Percentiles rank a stretch among this genome's conserved stretches.
Conservation (phyloP, 2,113 vertebrate species). For the Dolichallabes microphthalmus region DNA sequence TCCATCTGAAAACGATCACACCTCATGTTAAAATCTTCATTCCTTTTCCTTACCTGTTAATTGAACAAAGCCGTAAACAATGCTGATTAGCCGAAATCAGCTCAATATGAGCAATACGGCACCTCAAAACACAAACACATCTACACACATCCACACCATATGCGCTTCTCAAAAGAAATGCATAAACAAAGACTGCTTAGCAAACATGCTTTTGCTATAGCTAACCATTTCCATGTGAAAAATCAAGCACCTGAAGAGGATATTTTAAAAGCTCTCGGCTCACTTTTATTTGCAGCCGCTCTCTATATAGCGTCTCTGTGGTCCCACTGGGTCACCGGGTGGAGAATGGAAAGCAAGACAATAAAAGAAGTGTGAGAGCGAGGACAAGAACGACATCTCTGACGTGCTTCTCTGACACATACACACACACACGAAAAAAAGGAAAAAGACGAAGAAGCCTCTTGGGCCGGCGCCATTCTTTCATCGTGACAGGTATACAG, state of each 20-base stretch:
- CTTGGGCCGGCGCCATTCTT: conserved; percentile 67
- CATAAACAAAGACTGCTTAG: conserved; percentile 20
- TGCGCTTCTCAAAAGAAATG: neutral
- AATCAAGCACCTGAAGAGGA: conserved; percentile 12
- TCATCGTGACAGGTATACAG: conserved; percentile 61
- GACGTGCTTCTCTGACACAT: conserved; percentile 11
- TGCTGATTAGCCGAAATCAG: neutral
- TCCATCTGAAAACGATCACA: neutral
- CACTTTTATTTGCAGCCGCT: conserved; percentile 29
- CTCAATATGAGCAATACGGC: conserved; percentile 16
- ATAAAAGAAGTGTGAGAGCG: conserved; percentile 34
- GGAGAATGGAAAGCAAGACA: conserved; percentile 36
- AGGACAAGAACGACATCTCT: conserved; percentile 38
- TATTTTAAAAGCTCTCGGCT: conserved; percentile 27
- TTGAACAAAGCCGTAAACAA: neutral
- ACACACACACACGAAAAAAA: neutral
- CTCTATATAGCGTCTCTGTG: neutral
- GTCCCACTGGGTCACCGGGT: conserved; percentile 11
- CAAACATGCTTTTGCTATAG: conserved; percentile 35
- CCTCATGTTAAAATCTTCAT: neutral
- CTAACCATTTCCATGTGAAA: conserved; percentile 20
- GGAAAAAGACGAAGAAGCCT: conserved; percentile 33
- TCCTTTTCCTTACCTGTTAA: neutral
- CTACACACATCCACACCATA: neutral
- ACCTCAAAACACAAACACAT: neutral